Conservation (phyloP, 2,797 vertebrate species). For the Dendrocincla tyrannina region DNA sequence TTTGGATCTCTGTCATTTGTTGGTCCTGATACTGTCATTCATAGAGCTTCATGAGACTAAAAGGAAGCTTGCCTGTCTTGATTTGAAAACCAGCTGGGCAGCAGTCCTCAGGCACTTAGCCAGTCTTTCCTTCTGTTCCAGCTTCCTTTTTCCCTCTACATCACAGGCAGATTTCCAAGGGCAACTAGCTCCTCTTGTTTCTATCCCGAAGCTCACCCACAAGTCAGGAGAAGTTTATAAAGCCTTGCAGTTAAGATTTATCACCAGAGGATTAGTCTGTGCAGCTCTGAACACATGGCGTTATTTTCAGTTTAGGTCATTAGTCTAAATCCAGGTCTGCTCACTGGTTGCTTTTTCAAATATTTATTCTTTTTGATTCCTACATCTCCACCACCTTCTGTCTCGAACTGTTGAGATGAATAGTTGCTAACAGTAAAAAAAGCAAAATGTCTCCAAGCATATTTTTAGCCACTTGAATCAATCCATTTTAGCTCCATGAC, state of each 20-base stretch:
- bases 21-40: not conserved
- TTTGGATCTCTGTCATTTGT: not conserved
- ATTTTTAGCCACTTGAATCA: not conserved
- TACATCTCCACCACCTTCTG: not conserved
- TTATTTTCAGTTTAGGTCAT: slow-evolving; percentile 29
- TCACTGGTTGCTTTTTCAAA: slow-evolving; percentile 29
- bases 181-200: not conserved
- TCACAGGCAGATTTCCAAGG: not conserved
- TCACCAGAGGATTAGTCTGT: not conserved
- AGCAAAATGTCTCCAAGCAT: not conserved
- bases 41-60: not conserved
- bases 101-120: not conserved
- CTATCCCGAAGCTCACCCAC: not conserved
- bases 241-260: slow-evolving; percentile 24
- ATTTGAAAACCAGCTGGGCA: not conserved
- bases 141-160: not conserved
- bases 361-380: slow-evolving; percentile 21
- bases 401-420: not conserved
- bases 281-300: not conserved
- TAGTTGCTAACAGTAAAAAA: not conserved
- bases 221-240: not conserved
- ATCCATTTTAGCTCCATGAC: not conserved
- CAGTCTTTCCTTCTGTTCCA: not conserved
- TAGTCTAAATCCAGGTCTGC: slow-evolving; percentile 1
- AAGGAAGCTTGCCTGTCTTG: not conserved